Conservation (phyloP, 2,888 invertebrate species). For the Xestia ashworthii region DNA sequence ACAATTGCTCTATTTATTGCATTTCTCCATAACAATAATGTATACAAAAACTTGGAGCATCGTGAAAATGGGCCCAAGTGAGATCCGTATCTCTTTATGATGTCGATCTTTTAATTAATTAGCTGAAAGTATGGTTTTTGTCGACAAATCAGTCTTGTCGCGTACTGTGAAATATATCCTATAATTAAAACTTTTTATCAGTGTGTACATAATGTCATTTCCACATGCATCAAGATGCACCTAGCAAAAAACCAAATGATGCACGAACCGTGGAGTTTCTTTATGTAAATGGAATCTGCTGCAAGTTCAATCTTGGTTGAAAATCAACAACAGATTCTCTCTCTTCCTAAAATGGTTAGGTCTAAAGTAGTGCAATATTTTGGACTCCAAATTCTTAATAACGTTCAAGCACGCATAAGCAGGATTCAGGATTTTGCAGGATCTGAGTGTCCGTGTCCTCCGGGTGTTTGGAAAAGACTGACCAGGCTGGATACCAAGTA, state of each 20-base stretch:
- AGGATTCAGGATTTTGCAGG: background rate
- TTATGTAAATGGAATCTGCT: background rate
- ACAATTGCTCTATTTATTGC: constrained; percentile 39
- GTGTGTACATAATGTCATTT: constrained; percentile 10
- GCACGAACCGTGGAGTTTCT: background rate
- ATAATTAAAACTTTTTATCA: constrained; percentile 25
- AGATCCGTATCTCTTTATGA: constrained; percentile 40
- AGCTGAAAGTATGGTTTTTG: constrained; percentile 12
- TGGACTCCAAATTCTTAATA: background rate
- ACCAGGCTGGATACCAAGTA: background rate
- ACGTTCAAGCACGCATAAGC: background rate
- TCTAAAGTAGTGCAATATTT: background rate
- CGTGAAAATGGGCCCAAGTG: constrained; percentile 20
- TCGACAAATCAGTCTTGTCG: constrained; percentile 3
- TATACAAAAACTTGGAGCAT: constrained; percentile 27
- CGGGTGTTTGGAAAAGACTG: no score
- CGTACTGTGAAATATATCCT: constrained; percentile 14
- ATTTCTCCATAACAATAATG: constrained; percentile 48
- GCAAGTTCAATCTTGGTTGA: background rate
- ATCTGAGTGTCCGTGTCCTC: background rate
- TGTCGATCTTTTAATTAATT: constrained; percentile 36
- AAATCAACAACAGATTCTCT: background rate
- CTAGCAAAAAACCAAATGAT: background rate
- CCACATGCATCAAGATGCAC: background rate
- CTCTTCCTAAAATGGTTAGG: background rate